These are phyloP conservation scores for Phorcus lineatus DNA, from an alignment of 2,888 invertebrate genomes.

Conservation along the genomic window DNA sequence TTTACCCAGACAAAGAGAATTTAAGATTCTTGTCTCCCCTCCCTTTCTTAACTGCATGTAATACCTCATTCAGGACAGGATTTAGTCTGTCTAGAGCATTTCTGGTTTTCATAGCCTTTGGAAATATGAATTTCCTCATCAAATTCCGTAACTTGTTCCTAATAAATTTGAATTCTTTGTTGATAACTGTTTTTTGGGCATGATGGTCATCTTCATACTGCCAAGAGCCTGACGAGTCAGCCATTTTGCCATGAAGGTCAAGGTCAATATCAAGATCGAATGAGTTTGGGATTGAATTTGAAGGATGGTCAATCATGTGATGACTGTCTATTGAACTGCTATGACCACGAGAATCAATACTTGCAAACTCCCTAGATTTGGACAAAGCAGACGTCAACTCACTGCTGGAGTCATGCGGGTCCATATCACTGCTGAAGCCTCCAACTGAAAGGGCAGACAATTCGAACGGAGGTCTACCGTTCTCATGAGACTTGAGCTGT, in stretches of 20 bases:
- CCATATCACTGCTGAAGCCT: background rate
- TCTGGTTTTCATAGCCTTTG: too few species aligned
- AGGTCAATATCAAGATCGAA: background rate
- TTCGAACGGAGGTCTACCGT: background rate
- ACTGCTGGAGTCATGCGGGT: background rate
- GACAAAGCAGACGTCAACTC: background rate
- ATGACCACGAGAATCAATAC: background rate
- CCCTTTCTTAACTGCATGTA: too few species aligned
- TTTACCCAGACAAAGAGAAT: too few species aligned
- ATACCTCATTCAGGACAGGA: too few species aligned
- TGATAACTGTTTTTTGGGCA: background rate
- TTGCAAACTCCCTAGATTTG: background rate
- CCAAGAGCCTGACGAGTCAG: background rate
- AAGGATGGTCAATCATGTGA: too few species aligned
- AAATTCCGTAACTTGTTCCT: background rate
- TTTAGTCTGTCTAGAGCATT: too few species aligned
- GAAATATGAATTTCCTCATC: background rate
- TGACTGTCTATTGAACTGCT: background rate
- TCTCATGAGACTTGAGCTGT: background rate
- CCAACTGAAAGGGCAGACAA: background rate
- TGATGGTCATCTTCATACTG: background rate
- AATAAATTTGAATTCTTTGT: background rate
- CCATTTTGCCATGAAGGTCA: background rate
- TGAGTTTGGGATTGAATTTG: background rate
- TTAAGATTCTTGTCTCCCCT: too few species aligned